A percentile compares a stretch with the other conserved stretches of the same genome.
Conservation (phyloP, 2,888 invertebrate species). For the Crepidodera aurea region DNA sequence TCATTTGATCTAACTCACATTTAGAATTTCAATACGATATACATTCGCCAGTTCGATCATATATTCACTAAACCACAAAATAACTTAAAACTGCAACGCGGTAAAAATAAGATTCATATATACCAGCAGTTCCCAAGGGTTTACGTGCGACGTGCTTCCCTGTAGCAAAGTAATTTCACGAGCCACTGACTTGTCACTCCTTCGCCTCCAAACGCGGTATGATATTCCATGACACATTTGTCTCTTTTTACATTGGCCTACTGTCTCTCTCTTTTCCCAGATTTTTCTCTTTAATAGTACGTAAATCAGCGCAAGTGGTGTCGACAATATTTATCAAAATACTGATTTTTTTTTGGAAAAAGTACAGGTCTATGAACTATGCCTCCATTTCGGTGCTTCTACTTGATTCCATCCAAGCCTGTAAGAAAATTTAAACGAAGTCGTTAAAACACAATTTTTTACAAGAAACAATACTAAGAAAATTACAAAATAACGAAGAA, state of each 20-base stretch:
- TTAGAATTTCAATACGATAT: no score
- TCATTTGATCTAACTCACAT: no score
- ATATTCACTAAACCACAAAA: conserved; percentile 27
- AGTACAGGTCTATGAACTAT: no score
- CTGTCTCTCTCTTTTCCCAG: no score
- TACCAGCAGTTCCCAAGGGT: conserved; percentile 8
- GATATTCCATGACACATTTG: conserved; percentile 42
- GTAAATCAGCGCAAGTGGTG: no score
- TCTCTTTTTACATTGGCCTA: neutral
- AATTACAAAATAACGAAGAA: conserved; percentile 7
- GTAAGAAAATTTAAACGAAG: conserved; percentile 3
- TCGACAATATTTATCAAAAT: no score
- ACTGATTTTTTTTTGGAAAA: no score
- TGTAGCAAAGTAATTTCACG: conserved; percentile 47
- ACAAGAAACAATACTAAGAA: conserved; percentile 7
- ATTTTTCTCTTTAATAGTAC: no score
- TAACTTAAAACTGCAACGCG: conserved; percentile 29
- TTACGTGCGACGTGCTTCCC: conserved; percentile 33
- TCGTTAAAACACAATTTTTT: neutral
- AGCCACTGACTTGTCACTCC: conserved; percentile 46
- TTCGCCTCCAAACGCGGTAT: conserved; percentile 38
- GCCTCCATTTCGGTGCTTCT: neutral
- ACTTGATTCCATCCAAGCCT: neutral
- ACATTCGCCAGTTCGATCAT: neutral
- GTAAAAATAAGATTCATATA: conserved; percentile 38